A percentile compares a stretch with the other conserved stretches of the same genome.
Evolutionary conservation across 2,888 invertebrate genomes (phyloP).

Genomic region (Alloscopus bannaensis): DNA sequence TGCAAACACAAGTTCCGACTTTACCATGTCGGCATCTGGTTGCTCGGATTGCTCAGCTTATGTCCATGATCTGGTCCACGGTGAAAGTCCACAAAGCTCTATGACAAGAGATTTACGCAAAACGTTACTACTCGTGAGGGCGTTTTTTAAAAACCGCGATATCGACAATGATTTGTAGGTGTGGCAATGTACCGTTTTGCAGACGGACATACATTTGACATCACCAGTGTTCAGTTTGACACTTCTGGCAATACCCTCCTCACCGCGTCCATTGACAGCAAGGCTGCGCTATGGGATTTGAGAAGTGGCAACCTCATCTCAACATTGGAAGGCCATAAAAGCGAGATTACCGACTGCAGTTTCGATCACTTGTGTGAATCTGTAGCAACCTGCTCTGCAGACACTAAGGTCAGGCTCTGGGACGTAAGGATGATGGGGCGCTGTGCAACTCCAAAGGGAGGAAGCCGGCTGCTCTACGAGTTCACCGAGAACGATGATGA

Average conservation of each 20-base stretch:
- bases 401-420: constrained; percentile 84
- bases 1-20: constrained; percentile 82
- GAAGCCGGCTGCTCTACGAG: constrained; percentile 29
- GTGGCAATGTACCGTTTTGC: constrained; percentile 79
- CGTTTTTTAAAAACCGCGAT: too few species aligned
- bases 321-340: constrained; percentile 80
- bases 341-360: constrained; percentile 83
- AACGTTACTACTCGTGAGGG: constrained; percentile 19
- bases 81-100: constrained; percentile 76
- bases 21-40: constrained; percentile 83
- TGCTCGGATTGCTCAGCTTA: constrained; percentile 87
- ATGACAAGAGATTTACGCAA: constrained; percentile 71
- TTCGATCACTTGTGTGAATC: constrained; percentile 82
- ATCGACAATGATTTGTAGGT: constrained; percentile 77
- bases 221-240: constrained; percentile 53
- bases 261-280: constrained; percentile 26
- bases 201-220: constrained; percentile 30
- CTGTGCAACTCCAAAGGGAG: not conserved
- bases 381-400: constrained; percentile 84
- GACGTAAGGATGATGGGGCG: constrained; percentile 78
- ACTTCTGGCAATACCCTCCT: constrained; percentile 40
- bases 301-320: constrained; percentile 75
- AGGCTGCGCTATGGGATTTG: constrained; percentile 66
- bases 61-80: constrained; percentile 83
- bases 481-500: constrained; percentile 55